Conservation (phyloP, 2,888 invertebrate genomes). For the Orthonychiurus folsomi region DNA sequence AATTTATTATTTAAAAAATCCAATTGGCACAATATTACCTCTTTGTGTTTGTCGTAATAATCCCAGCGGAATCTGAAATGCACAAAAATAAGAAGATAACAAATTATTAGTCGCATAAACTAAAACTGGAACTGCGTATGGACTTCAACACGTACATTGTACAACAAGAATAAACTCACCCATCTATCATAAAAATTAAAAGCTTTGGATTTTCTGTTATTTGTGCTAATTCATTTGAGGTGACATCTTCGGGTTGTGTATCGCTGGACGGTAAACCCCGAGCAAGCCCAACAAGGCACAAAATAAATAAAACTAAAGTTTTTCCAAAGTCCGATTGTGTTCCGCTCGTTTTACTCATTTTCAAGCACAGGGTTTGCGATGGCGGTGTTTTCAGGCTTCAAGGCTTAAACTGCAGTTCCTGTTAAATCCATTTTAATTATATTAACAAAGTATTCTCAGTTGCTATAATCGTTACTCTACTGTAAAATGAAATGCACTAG, state of each 20-base stretch:
- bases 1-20: no score
- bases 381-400: no score
- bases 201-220: constrained; percentile 23
- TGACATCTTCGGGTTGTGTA: constrained; percentile 1
- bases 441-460: no score
- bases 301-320: not conserved
- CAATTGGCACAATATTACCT: no score
- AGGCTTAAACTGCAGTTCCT: no score
- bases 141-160: no score
- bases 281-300: not conserved
- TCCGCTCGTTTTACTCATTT: not conserved
- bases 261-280: not conserved
- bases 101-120: not conserved
- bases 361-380: not conserved
- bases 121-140: not conserved
- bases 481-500: no score
- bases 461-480: no score
- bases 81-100: not conserved
- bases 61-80: constrained; percentile 40
- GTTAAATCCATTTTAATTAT: no score
- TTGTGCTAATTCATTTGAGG: not conserved
- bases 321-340: not conserved
- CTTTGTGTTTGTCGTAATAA: constrained; percentile 38
- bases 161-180: constrained; percentile 31
- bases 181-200: constrained; percentile 39